A percentile compares a stretch with the other conserved stretches of the same genome.
phyloP scores from a whole-genome alignment of 1,140 invertebrate genomes.

The Euglossa dilemma region DNA sequence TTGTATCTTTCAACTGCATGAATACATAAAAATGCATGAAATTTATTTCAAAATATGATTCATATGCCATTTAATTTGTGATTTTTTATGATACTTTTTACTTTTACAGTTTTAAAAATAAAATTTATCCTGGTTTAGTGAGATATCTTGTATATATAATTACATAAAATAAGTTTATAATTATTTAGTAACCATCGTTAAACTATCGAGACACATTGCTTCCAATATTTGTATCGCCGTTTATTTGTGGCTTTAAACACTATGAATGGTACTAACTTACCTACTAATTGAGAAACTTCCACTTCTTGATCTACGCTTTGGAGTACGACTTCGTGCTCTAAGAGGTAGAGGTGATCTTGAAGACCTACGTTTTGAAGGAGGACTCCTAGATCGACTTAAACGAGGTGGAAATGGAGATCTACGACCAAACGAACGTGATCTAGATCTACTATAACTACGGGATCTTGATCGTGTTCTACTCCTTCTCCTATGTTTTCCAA shows the following conservation, averaged over 20 bases:
- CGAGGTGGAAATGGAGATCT: constrained; percentile 74
- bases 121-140: too few relatives aligned
- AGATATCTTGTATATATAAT: too few relatives aligned
- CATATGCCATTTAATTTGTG: too few relatives aligned
- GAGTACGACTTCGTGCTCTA: constrained; percentile 80
- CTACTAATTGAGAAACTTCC: constrained; percentile 83
- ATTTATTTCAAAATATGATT: too few relatives aligned
- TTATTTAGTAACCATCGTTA: too few relatives aligned
- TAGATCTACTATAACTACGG: constrained; percentile 82
- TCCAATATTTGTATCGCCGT: too few relatives aligned
- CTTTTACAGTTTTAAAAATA: too few relatives aligned
- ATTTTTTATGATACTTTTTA: too few relatives aligned
- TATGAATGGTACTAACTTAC: constrained; percentile 70
- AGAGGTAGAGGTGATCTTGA: constrained; percentile 76
- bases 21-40: too few relatives aligned
- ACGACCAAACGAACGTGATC: constrained; percentile 79
- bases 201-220: too few relatives aligned
- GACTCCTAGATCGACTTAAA: constrained; percentile 79
- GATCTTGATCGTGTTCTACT: constrained; percentile 81
- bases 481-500: constrained; percentile 85
- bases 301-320: constrained; percentile 80
- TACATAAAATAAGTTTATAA: too few relatives aligned
- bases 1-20: too few relatives aligned
- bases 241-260: not conserved
- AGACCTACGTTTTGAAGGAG: constrained; percentile 74